Base-by-base conservation (phyloP, 2,113 vertebrate genomes). In the Ploceus nigricollis region DNA sequence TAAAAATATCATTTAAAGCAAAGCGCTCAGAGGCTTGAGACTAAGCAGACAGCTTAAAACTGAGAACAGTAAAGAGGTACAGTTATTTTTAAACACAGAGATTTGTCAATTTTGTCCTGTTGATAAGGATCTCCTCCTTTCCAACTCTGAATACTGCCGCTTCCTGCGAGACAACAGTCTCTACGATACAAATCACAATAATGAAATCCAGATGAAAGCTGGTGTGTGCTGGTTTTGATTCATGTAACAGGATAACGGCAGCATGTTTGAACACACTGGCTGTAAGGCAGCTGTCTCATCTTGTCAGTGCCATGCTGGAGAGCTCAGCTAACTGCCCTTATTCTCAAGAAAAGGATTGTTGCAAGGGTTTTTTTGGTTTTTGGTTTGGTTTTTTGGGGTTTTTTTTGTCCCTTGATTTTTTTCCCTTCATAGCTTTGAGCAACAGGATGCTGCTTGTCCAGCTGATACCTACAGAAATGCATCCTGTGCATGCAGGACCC, bases 201-300 rank as follows among this genome's bases (percentile, higher is more conserved):
- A 97, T 90, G 90, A 94, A 96, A 96, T 85, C 82, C 95, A 95
- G 96, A 87, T 96, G 95, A 96, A 97, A 94, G 88, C 88, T 82
- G 86, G 85, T 94, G 95, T 72, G 90, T 94, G 96, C 94, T 96
- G 95, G 66, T 88, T 93, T 92, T 91, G 85, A 93, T 85, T 92
- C 94, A 95, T 90, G 92, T 88, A 96, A 92, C 88, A 97, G 94
- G 95, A 88, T 93, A 93, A 95, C 6, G 0, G 85, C 92, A 94
- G 85, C 95, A 66, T 94, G 94, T 95, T 92, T 80, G 79, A 96
- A 93, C 96, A 93, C 88, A 87, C 82, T 86, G 90, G 75, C 82
- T 95, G 57, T 39, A 60, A 82, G 94, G 85, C 90, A 89, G 94
- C 95, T 95, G 95, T 85, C 92, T 93, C 85, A n/a, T 82, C 96